Evolutionary conservation across 2,888 invertebrate genomes (phyloP).

Genomic region (Agrypnus murinus): DNA sequence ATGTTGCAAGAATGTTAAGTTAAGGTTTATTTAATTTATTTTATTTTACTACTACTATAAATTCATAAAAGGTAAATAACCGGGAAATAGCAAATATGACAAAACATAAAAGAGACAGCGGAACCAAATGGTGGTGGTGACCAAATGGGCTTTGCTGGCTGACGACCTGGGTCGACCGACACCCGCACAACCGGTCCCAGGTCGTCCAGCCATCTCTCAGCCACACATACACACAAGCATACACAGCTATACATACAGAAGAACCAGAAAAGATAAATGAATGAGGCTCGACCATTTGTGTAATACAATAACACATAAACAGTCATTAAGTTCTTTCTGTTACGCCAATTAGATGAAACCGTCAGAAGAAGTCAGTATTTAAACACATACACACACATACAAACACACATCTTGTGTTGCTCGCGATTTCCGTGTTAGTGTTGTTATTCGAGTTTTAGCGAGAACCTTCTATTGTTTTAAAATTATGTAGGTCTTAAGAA

Average conservation of each 20-base stretch:
- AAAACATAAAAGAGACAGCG: conserved; percentile 10
- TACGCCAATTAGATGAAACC: conserved; percentile 22
- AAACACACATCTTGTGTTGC: neutral
- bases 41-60: neutral
- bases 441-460: conserved; percentile 19
- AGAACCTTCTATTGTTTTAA: conserved; percentile 35
- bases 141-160: conserved; percentile 29
- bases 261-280: conserved; percentile 37
- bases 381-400: no score
- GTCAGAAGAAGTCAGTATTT: conserved; percentile 35
- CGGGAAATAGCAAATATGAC: conserved; percentile 11
- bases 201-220: conserved; percentile 24
- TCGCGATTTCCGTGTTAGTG: conserved; percentile 25
- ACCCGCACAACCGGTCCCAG: conserved; percentile 27
- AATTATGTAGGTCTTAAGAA: conserved; percentile 45
- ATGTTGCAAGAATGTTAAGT: no score
- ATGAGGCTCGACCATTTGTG: conserved; percentile 27
- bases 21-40: no score
- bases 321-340: conserved; percentile 31
- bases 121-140: conserved; percentile 28
- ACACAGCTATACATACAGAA: no score
- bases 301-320: conserved; percentile 33
- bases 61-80: conserved; percentile 22
- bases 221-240: no score
- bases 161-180: conserved; percentile 52